Base-by-base conservation (phyloP, 2,113 vertebrate genomes). In the Irena cyanogastra region DNA sequence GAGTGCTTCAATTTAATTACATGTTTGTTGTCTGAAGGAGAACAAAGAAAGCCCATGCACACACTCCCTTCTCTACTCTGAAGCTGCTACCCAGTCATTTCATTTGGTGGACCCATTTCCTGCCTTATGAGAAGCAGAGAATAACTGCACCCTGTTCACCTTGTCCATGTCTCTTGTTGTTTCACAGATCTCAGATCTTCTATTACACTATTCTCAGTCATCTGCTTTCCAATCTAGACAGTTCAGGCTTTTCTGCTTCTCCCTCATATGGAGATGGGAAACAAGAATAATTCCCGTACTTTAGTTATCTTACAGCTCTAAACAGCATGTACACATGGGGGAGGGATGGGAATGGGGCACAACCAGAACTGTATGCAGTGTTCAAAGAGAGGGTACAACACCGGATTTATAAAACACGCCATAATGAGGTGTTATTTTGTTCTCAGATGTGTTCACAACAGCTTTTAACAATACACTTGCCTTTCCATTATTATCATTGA, bases 1-100 rank as follows among this genome's bases (percentile, higher is more conserved):
- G 76, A 97, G 92, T 92, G 88, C 90, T 96, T 83, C 94, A 94
- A 96, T 95, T 94, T 95, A 97, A 96, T 97, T 94, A 92, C 9
- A 94, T 89, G 87, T 96, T 96, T 93, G 81, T 90, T 94, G 89
- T 95, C 89, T 95, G 89, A 93, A 94, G 90, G 86, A 92, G 95
- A 96, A 97, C 95, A 97, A 97, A 96, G 92, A 84, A 89, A 93
- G 64, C 83, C 91, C 83, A 68, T 93, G 80, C 83, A 92, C 71
- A 92, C 60, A 28, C 71, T 89, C 83, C 47, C 59, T 92, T 65
- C 72, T 83, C 47, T 0, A 60, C 72, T 90, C 79, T 77, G 64
- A 90, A 89, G 79, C 83, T 93, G 64, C 90, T 83, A 89, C 64
- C 56, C 89, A 70, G 86, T 23, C 92, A 81, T 88, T 92, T 92